Evolutionary conservation across 1,140 invertebrate genomes (phyloP), one percentile per base, ranked within the genome.

Genomic region (Prorops nasuta): DNA sequence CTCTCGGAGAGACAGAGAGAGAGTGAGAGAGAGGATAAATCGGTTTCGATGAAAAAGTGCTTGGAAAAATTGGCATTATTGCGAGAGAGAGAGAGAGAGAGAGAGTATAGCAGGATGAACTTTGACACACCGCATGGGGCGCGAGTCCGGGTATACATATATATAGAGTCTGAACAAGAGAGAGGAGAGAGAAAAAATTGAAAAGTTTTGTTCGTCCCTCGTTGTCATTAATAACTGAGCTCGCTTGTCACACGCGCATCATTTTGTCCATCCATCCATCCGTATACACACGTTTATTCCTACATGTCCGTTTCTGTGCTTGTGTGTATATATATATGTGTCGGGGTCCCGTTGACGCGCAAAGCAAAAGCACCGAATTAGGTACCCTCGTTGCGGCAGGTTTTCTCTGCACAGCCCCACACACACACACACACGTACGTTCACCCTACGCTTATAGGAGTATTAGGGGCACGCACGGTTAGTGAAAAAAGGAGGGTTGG

Each of bases 141-240:
- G 22, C 24, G 49, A 51, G 31, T 45, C 18, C 17, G 49, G 35
- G 22, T 17, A 6, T 28, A 28, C 10, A 28, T 6, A 6, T 28
- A 28, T 28, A 28, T 6, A 28, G 34, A 16, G 39, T 4, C 19
- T 14, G 34, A 20, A n/a, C 20, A 16, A 44, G 39, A 38, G 16
- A 43, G 46, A 49, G n/a, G 47, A 35, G 3, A 15, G 20, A 9
- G 31, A n/a, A 2, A 24, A 20, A 16, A 35, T 38, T 14, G 7
- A 24, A 44, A 41, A 34, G 18, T 55, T 51, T 50, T 41, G 43
- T 39, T 39, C 28, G 46, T 39, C 44, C 32, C 41, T 47, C 44
- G 15, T 36, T 18, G 18, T 28, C 41, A 48, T 50, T 44, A 60
- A 54, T 58, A 60, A 60, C 28, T 32, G 18, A 16, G 36, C 35